Conservation (phyloP, 2,797 vertebrate genomes). For the Spea hammondii region DNA sequence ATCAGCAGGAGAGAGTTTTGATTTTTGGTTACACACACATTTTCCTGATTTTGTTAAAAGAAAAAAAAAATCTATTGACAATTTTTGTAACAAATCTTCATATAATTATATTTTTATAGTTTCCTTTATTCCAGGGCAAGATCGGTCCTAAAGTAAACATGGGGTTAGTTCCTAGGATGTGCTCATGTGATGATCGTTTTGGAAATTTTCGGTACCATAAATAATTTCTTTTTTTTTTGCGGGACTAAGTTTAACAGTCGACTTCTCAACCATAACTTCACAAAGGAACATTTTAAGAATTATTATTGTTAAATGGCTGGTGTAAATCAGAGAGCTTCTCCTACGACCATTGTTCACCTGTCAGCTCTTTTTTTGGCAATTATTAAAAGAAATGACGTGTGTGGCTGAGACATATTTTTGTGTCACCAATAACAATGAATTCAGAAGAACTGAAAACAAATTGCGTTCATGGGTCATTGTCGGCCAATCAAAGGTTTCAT, state of each 20-base stretch:
- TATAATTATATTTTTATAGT: too few species aligned
- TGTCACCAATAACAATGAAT: conserved; percentile 22
- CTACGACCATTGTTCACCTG: conserved; percentile 34
- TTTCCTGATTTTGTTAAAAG: too few species aligned
- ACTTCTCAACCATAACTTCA: background rate
- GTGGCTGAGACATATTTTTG: conserved; percentile 15
- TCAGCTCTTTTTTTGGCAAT: conserved; percentile 9
- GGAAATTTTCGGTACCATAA: too few species aligned
- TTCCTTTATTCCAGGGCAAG: too few species aligned
- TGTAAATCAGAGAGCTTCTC: conserved; percentile 17
- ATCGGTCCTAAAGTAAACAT: too few species aligned
- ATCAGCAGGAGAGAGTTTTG: too few species aligned
- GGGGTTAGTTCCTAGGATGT: too few species aligned
- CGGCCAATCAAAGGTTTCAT: conserved; percentile 16
- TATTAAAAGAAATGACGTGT: conserved; percentile 31
- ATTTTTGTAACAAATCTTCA: too few species aligned
- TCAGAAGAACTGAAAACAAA: conserved; percentile 33
- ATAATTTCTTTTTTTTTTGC: too few species aligned
- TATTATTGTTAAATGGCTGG: background rate
- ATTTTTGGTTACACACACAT: too few species aligned
- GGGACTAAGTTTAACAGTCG: background rate
- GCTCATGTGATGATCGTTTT: too few species aligned
- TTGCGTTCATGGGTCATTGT: conserved; percentile 24
- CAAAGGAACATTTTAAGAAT: background rate
- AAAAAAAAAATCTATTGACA: too few species aligned